phyloP scores from a whole-genome alignment of 2,113 vertebrate genomes.

The Catharus bicknelli region DNA sequence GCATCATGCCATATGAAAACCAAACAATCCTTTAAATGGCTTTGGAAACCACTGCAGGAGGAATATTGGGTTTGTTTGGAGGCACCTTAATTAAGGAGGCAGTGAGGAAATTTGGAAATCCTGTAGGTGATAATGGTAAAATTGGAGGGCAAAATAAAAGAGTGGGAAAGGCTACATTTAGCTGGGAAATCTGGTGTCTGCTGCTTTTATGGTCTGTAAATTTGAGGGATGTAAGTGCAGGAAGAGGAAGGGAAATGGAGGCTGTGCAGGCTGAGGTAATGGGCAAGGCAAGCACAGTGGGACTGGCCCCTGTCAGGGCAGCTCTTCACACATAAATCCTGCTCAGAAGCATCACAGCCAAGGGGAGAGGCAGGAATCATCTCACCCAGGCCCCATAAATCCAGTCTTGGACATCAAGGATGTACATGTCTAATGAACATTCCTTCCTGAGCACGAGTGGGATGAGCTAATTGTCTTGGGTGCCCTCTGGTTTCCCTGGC shows the following conservation, averaged over 20 bases:
- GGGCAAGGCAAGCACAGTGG: background rate
- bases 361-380: background rate
- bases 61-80: background rate
- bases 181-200: background rate
- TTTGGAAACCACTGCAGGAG: background rate
- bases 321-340: background rate
- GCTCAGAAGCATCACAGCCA: background rate
- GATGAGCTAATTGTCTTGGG: background rate
- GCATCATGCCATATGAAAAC: accelerated
- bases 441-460: background rate
- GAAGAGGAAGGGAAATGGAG: background rate
- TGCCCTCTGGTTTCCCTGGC: background rate
- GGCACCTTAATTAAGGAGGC: background rate
- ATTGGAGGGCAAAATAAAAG: background rate
- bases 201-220: background rate
- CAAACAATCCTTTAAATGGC: background rate
- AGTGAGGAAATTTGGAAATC: background rate
- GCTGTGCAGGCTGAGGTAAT: background rate
- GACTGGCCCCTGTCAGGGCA: accelerated
- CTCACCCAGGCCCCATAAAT: background rate
- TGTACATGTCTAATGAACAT: background rate
- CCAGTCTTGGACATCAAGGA: background rate
- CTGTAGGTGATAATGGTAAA: background rate
- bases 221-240: background rate
- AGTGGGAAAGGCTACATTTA: accelerated